Conservation (phyloP, 2,888 invertebrate genomes). For the Orthosia incerta region DNA sequence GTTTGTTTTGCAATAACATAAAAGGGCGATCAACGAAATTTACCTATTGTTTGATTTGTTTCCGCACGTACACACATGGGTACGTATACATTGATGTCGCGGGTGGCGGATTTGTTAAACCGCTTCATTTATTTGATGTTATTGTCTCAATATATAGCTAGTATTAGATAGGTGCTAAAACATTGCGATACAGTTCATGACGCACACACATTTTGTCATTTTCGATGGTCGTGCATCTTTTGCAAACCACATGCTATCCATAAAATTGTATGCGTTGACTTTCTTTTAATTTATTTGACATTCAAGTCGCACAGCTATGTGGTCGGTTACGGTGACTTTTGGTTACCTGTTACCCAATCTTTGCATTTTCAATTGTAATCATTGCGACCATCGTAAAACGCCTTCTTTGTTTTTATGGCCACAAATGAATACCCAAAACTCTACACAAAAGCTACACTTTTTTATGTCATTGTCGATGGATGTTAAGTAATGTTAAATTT, state of each 20-base stretch:
- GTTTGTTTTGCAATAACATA: constrained; percentile 23
- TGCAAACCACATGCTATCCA: constrained; percentile 33
- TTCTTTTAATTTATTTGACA: constrained; percentile 59
- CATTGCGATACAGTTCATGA: constrained; percentile 25
- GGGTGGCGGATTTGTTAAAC: background rate
- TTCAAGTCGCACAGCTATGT: constrained; percentile 56
- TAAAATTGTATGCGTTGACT: constrained; percentile 42
- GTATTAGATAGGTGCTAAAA: background rate
- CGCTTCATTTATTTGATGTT: background rate
- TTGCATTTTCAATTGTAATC: constrained; percentile 36
- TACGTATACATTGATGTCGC: background rate
- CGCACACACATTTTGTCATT: constrained; percentile 33
- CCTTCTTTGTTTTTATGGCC: constrained; percentile 19
- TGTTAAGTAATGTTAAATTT: constrained; percentile 51
- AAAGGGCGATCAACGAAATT: background rate
- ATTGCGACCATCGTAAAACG: constrained; percentile 34
- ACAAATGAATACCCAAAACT: constrained; percentile 15
- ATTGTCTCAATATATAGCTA: constrained; percentile 5
- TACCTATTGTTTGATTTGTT: background rate
- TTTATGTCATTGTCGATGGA: constrained; percentile 19
- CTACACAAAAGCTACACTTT: constrained; percentile 16
- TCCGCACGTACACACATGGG: background rate
- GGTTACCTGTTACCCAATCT: constrained; percentile 45
- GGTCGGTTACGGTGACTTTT: constrained; percentile 53
- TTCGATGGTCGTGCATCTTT: constrained; percentile 29